A percentile compares a stretch with the other conserved stretches of the same genome.
These are phyloP conservation scores for Stegana nigrithorax DNA, from an alignment of 2,888 invertebrate genomes.

Conservation along the genomic window DNA sequence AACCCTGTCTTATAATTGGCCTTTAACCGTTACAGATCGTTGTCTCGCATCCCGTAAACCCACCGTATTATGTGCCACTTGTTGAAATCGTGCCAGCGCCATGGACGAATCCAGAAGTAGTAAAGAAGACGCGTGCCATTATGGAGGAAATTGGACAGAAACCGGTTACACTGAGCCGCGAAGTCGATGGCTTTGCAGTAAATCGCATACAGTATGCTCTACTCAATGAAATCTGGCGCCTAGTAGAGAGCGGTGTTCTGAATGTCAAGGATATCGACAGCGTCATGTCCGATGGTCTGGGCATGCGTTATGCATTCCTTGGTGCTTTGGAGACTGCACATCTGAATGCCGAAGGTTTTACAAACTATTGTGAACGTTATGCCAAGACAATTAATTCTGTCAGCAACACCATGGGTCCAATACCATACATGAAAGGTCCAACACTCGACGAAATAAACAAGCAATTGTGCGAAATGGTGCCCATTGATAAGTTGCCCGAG, in stretches of 20 bases:
- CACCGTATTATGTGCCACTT: conserved; percentile 94
- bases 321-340: conserved; percentile 95
- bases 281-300: conserved; percentile 94
- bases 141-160: conserved; percentile 93
- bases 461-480: conserved; percentile 80
- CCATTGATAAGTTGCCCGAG: conserved; percentile 79
- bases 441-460: conserved; percentile 76
- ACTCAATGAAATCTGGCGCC: conserved; percentile 90
- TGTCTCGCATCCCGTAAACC: conserved; percentile 95
- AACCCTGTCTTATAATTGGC: too few relatives aligned
- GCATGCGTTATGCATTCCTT: conserved; percentile 94
- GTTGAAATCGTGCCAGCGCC: conserved; percentile 95
- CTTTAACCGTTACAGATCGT: too few relatives aligned
- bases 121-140: conserved; percentile 77
- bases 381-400: conserved; percentile 73
- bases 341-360: conserved; percentile 90
- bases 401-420: conserved; percentile 80
- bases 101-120: conserved; percentile 86
- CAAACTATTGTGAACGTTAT: conserved; percentile 74
- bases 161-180: conserved; percentile 86
- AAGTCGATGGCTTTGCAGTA: conserved; percentile 92
- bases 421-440: conserved; percentile 79
- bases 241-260: conserved; percentile 86
- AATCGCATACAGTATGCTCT: conserved; percentile 96
- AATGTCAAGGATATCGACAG: conserved; percentile 90